Evolutionary conservation across 2,888 invertebrate genomes (phyloP), one percentile per base, ranked within the genome.

Genomic region (Epistrophe grossulariae): DNA sequence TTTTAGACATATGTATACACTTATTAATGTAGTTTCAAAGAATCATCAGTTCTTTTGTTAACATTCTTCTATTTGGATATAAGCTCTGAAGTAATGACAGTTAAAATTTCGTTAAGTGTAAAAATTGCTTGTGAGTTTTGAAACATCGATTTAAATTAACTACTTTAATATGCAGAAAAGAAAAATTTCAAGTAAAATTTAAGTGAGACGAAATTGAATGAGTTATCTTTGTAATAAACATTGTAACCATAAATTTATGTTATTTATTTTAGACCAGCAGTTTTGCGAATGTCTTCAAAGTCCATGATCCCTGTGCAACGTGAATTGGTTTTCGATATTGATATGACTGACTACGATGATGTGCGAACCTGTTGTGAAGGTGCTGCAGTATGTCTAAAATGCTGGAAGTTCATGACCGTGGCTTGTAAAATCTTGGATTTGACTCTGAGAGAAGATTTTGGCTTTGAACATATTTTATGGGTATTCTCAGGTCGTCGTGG

Each of bases 341-440:
- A 99, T 94, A 96, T 99, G 94, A 99, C 99, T 45, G 99, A 99
- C 93, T 99, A 99, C 92, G 99, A 99, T 94, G 98, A 98, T 91
- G 96, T 99, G 0, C 94, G 99, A 91, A 97, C 95, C 38, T 99
- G 99, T 91, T 99, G 98, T 91, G 94, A 95, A 74, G 99, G 97
- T 72, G 97, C 98, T 1, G 96, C 96, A 91, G 97, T 99, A 13
- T 99, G 99, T 93, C 93, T 93, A 2, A 98, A 97, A 92, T 99
- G 99, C 92, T 99, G 99, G 99, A 98, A 97, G 90, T 98, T 98
- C 91, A 98, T 99, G 97, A 95, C 95, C 15, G 94, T 99, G 81
- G 99, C 99, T 50, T 96, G 98, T 90, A 97, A 97, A 93, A 96
- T 99, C 84, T 93, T 99, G 71, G 97, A 99, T 92, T 93, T 93